phyloP scores from a whole-genome alignment of 2,113 vertebrate species.

The Lepisosteus osseus region DNA sequence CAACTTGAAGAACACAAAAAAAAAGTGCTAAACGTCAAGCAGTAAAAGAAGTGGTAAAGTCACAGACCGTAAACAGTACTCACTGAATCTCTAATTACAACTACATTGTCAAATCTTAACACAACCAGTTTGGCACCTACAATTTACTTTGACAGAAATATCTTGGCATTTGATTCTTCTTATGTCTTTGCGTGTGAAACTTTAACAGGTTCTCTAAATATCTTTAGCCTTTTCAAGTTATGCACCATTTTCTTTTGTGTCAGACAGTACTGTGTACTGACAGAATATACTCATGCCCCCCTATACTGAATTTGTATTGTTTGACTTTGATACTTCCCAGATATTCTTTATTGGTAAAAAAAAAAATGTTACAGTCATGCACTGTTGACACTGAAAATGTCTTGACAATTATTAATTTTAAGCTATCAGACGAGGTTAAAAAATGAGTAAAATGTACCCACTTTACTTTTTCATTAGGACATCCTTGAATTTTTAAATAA shows the following conservation, averaged over 20 bases:
- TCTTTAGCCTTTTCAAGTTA: not conserved
- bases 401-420: not conserved
- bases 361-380: not conserved
- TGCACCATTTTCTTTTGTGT: not conserved
- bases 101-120: not conserved
- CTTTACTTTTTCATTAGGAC: slow-evolving; percentile 19
- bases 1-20: too few species aligned
- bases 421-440: slow-evolving; percentile 8
- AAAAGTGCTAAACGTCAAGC: too few species aligned
- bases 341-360: not conserved
- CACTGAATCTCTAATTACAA: not conserved
- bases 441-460: slow-evolving; percentile 9
- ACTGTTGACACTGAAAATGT: not conserved
- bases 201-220: not conserved
- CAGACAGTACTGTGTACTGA: not conserved
- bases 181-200: not conserved
- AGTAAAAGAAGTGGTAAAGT: too few species aligned
- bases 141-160: not conserved
- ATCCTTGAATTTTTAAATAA: slow-evolving; percentile 27
- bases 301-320: not conserved
- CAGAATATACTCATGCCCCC: not conserved
- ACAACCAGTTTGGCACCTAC: not conserved
- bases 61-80: not conserved
- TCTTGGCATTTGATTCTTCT: slow-evolving; percentile 1
- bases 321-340: not conserved